Conservation (phyloP, 2,113 vertebrate genomes). For the Lampris incognitus region DNA sequence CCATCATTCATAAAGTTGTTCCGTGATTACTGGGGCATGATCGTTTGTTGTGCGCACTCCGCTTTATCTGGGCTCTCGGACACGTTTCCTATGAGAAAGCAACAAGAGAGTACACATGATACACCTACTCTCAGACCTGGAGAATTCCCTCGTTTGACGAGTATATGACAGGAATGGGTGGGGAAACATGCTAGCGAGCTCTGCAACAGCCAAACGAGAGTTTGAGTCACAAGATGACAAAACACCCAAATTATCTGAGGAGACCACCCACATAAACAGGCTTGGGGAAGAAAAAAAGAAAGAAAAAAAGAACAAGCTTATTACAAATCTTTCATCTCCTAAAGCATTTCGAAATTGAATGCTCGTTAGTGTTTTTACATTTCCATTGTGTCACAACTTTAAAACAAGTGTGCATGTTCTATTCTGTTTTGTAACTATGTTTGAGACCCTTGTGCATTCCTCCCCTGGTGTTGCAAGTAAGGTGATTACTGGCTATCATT, state of each 20-base stretch:
- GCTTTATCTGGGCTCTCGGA: constrained; percentile 1
- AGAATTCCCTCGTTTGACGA: constrained; percentile 9
- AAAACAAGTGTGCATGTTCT: background rate
- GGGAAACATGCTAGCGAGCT: constrained; percentile 44
- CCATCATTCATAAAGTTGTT: background rate
- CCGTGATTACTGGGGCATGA: background rate
- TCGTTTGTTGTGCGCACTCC: background rate
- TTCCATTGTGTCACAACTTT: background rate
- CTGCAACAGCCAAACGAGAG: background rate
- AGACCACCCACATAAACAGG: constrained; percentile 8
- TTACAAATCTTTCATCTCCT: background rate
- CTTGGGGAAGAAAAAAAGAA: background rate
- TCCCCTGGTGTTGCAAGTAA: constrained; percentile 59
- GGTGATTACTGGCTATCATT: constrained; percentile 86
- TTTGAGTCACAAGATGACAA: constrained; percentile 3
- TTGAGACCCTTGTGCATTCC: constrained; percentile 54
- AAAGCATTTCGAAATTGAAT: background rate
- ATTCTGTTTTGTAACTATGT: constrained; percentile 10
- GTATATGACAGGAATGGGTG: constrained; percentile 63
- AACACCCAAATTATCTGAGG: background rate
- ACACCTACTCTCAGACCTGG: constrained; percentile 40
- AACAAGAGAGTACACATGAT: constrained; percentile 39
- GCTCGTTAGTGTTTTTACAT: background rate
- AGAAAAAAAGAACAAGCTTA: background rate
- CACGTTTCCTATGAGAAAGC: constrained; percentile 48